Percentiles rank a stretch among this genome's conserved stretches.
phyloP scores from a whole-genome alignment of 2,888 invertebrate species.

The Papilio protenor region DNA sequence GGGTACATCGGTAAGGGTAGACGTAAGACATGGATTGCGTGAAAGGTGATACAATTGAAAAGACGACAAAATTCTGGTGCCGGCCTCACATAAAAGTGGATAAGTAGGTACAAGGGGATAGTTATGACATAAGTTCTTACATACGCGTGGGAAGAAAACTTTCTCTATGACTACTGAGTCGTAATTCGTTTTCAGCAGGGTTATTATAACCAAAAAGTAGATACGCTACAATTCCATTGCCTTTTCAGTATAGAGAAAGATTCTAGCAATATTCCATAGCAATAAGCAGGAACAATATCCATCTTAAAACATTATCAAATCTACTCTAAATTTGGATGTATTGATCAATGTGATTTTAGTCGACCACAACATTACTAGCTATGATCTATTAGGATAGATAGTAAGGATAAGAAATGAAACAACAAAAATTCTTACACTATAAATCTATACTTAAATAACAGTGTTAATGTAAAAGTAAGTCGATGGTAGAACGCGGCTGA shows the following conservation, averaged over 20 bases:
- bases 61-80: background rate
- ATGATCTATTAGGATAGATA: background rate
- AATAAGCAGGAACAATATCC: background rate
- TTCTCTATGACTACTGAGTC: background rate
- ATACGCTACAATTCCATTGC: background rate
- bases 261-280: too few species aligned
- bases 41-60: too few species aligned
- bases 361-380: background rate
- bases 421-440: slow-evolving; percentile 66
- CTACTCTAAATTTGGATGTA: background rate
- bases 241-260: background rate
- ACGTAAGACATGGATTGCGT: background rate
- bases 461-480: slow-evolving; percentile 54
- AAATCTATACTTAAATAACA: slow-evolving; percentile 76
- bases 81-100: background rate
- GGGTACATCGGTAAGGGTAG: background rate
- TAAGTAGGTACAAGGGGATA: background rate
- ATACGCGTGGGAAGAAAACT: background rate
- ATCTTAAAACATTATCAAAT: background rate
- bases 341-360: background rate
- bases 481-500: slow-evolving; percentile 28
- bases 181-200: background rate
- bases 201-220: background rate
- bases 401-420: slow-evolving; percentile 61
- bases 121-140: too few species aligned